Percentiles rank a stretch among this genome's conserved stretches.
These are phyloP conservation scores for Psylliodes chrysocephalus DNA, from an alignment of 2,888 invertebrate species.

Conservation along the genomic window DNA sequence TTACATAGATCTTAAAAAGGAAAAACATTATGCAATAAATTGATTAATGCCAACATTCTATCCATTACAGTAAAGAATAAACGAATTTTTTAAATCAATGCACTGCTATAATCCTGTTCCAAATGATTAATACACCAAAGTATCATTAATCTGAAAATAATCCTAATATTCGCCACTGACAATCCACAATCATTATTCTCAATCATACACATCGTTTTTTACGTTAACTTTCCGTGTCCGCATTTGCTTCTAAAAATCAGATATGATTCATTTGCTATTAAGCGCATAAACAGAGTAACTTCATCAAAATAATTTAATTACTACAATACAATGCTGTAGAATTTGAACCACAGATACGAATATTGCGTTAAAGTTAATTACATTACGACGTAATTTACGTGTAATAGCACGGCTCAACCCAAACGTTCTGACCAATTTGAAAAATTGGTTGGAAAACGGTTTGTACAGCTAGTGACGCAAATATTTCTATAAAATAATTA, in stretches of 20 bases:
- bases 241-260: conserved; percentile 1
- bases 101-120: neutral
- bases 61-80: too few species aligned
- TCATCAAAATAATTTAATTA: conserved; percentile 25
- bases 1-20: too few species aligned
- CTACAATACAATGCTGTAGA: conserved; percentile 10
- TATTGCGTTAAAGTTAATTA: conserved; percentile 22
- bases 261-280: conserved; percentile 17
- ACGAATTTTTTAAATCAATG: too few species aligned
- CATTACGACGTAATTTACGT: conserved; percentile 17
- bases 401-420: neutral
- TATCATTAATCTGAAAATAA: conserved; percentile 4
- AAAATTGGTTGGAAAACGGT: neutral
- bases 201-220: conserved; percentile 1
- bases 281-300: neutral
- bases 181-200: neutral
- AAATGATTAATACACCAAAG: neutral
- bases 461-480: neutral
- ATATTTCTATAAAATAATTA: neutral
- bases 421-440: conserved; percentile 11
- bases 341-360: conserved; percentile 18
- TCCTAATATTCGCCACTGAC: neutral
- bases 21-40: too few species aligned
- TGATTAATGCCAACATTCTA: too few species aligned
- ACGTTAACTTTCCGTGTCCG: neutral